Evolutionary conservation across 2,797 vertebrate species (phyloP).

Genomic region (Coluber constrictor): DNA sequence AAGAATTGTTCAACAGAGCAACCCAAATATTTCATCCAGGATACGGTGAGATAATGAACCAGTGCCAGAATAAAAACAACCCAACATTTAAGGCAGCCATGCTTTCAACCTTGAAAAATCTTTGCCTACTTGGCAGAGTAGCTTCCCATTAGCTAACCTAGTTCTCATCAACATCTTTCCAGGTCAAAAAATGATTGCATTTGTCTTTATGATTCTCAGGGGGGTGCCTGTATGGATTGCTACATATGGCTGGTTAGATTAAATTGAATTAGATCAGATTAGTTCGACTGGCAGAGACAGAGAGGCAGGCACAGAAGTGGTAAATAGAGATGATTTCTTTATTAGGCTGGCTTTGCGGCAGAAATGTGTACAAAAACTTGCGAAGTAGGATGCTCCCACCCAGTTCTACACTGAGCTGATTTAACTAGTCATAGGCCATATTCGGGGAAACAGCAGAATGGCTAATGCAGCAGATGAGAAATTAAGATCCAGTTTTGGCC

Average conservation of each 20-base stretch:
- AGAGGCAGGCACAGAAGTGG: conserved; percentile 47
- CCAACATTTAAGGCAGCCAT: conserved; percentile 4
- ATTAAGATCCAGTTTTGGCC: too few relatives aligned
- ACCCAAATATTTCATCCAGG: conserved; percentile 41
- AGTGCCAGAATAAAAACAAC: conserved; percentile 41
- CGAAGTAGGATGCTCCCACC: neutral
- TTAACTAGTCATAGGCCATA: neutral
- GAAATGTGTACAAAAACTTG: neutral
- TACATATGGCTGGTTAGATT: conserved; percentile 39
- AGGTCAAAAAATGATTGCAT: conserved; percentile 55
- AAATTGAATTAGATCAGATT: conserved; percentile 48
- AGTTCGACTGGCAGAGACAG: conserved; percentile 34
- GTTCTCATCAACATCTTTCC: conserved; percentile 47
- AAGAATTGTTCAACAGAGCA: conserved; percentile 14
- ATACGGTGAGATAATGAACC: conserved; percentile 17
- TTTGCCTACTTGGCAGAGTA: conserved; percentile 3
- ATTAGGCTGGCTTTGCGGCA: neutral
- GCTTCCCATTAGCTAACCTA: conserved; percentile 31
- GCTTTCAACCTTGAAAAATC: conserved; percentile 47
- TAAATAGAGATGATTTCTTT: conserved; percentile 43
- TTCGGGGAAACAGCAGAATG: too few relatives aligned
- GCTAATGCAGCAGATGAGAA: neutral
- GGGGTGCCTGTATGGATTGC: conserved; percentile 25
- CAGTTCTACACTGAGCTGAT: neutral
- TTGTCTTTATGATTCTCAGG: conserved; percentile 29